Percentiles rank a stretch among this genome's conserved stretches.
These are phyloP conservation scores for Gasterosteus aculeatus DNA, from an alignment of 2,113 vertebrate species.

Conservation along the genomic window DNA sequence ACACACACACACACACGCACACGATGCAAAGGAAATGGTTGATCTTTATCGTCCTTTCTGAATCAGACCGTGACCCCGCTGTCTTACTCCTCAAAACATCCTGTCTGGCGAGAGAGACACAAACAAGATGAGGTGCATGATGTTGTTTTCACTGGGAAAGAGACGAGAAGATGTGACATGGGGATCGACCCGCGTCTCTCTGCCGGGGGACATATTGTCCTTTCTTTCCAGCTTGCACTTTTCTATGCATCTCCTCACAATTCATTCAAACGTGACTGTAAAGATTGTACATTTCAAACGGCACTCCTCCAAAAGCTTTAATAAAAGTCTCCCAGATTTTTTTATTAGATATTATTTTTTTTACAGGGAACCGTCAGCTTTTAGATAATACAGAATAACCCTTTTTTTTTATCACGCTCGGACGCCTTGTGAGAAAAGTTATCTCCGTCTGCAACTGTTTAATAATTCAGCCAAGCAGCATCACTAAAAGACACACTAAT, in stretches of 20 bases:
- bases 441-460: constrained; percentile 8
- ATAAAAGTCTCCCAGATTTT: not conserved
- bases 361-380: not conserved
- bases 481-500: constrained; percentile 32
- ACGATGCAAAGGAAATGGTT: constrained; percentile 61
- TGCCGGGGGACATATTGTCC: constrained; percentile 1
- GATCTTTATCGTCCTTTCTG: constrained; percentile 56
- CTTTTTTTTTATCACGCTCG: constrained; percentile 1
- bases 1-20: constrained; percentile 29
- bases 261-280: not conserved
- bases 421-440: constrained; percentile 15
- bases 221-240: not conserved
- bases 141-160: constrained; percentile 16
- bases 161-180: constrained; percentile 5
- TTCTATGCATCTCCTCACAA: not conserved
- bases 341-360: not conserved
- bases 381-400: not conserved
- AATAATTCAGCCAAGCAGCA: constrained; percentile 1
- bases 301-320: not conserved
- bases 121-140: constrained; percentile 27
- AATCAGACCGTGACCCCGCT: constrained; percentile 47
- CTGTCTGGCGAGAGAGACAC: constrained; percentile 40
- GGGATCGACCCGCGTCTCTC: not conserved
- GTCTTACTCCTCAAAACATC: constrained; percentile 63
- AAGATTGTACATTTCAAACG: not conserved